Evolutionary conservation across 2,797 vertebrate species (phyloP).

Genomic region (Anabacerthia variegaticeps): DNA sequence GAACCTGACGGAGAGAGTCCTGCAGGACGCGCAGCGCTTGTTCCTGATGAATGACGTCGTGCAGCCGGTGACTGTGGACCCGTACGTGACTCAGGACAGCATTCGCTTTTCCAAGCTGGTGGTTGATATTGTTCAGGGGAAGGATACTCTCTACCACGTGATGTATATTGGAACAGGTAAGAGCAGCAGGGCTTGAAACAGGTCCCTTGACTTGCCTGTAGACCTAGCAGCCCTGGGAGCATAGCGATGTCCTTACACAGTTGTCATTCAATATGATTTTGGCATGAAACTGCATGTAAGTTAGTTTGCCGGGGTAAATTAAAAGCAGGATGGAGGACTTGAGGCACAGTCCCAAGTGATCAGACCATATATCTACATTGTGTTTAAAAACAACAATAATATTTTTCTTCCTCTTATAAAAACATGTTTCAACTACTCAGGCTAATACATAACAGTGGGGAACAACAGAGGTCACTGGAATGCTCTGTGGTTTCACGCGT

Average conservation of each 20-base stretch:
- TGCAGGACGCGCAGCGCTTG: conserved; percentile 94
- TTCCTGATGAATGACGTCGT: conserved; percentile 98
- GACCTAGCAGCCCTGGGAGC: not conserved
- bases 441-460: not conserved
- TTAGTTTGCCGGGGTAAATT: conserved; percentile 7
- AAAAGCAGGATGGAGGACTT: not conserved
- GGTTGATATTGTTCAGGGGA: conserved; percentile 96
- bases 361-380: not conserved
- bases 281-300: not conserved
- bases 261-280: not conserved
- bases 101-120: conserved; percentile 93
- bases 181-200: not conserved
- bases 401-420: not conserved
- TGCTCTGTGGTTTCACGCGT: not conserved
- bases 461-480: not conserved
- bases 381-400: conserved; percentile 17
- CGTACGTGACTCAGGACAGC: conserved; percentile 93
- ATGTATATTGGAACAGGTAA: conserved; percentile 98
- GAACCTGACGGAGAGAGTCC: conserved; percentile 93
- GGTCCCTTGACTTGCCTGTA: not conserved
- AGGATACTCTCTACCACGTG: conserved; percentile 94
- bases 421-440: not conserved
- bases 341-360: not conserved
- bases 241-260: not conserved
- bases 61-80: conserved; percentile 92